Evolutionary conservation across 2,888 invertebrate species (phyloP).

Genomic region (Prosopocoilus inquinatus): DNA sequence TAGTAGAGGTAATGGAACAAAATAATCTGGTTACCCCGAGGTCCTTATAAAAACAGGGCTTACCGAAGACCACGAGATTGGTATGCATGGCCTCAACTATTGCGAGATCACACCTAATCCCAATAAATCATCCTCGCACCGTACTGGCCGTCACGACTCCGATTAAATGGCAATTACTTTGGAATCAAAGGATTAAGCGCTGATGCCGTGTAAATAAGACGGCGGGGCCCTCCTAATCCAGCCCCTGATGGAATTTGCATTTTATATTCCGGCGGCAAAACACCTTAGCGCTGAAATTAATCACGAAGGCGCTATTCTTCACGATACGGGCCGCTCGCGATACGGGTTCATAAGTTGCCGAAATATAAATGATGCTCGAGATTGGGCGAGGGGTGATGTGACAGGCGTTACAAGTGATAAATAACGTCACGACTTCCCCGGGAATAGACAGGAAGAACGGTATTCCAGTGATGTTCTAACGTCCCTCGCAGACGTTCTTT

Average conservation of each 20-base stretch:
- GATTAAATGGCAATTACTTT: conserved; percentile 32
- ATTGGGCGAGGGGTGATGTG: conserved; percentile 17
- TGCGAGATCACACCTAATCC: conserved; percentile 27
- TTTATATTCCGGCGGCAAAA: not conserved
- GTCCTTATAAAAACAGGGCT: not conserved
- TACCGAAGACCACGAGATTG: conserved; percentile 12
- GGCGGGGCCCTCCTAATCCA: conserved; percentile 25
- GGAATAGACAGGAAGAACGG: conserved; percentile 12
- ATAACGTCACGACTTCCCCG: conserved; percentile 15
- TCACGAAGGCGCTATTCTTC: too few relatives aligned
- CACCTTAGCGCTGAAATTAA: too few relatives aligned
- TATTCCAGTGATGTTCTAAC: not conserved
- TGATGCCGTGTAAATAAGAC: conserved; percentile 31
- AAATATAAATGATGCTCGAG: conserved; percentile 21
- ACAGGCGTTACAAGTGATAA: conserved; percentile 20
- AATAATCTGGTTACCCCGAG: not conserved
- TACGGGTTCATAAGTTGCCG: conserved; percentile 23
- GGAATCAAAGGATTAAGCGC: conserved; percentile 30
- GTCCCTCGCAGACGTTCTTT: too few relatives aligned
- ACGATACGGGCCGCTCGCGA: conserved; percentile 13
- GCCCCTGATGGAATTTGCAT: conserved; percentile 17
- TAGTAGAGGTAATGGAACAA: not conserved
- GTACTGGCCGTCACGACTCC: conserved; percentile 29
- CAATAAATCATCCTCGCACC: conserved; percentile 32
- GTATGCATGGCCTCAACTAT: conserved; percentile 25